These are phyloP conservation scores for Odocoileus virginianus DNA, from an alignment of 2,113 vertebrate species.

Conservation along the genomic window DNA sequence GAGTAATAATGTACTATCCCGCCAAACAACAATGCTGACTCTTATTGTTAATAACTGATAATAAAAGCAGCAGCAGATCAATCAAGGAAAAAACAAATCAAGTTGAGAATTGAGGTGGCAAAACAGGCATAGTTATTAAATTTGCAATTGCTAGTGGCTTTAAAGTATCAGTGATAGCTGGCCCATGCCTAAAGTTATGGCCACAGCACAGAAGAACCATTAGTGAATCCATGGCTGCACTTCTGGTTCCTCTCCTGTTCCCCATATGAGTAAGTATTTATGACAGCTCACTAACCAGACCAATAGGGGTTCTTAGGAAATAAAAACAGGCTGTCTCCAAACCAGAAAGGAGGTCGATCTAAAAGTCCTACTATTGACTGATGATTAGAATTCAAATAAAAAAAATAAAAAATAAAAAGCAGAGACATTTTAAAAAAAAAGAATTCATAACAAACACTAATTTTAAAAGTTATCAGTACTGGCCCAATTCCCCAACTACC, in stretches of 20 bases:
- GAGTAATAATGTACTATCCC: conserved; percentile 29
- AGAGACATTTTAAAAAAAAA: too few species aligned
- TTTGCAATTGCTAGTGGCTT: background rate
- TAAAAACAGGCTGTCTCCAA: background rate
- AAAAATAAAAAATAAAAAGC: too few species aligned
- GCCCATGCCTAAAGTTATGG: background rate
- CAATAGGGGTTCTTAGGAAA: background rate
- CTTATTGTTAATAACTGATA: conserved; percentile 37
- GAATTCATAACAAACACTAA: background rate
- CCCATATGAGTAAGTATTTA: background rate
- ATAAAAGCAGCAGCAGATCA: conserved; percentile 20
- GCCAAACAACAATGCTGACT: background rate
- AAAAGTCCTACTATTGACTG: background rate
- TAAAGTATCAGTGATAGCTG: background rate
- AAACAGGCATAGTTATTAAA: background rate
- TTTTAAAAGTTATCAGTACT: background rate
- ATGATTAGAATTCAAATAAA: background rate
- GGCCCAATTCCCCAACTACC: background rate
- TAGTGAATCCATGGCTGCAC: background rate
- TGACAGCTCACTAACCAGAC: background rate
- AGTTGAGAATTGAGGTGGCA: background rate
- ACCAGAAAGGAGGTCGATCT: background rate
- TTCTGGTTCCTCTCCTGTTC: background rate
- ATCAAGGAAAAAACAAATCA: background rate
- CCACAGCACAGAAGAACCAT: background rate